phyloP scores from a whole-genome alignment of 2,797 vertebrate species.

The Acipenser transmontanus region DNA sequence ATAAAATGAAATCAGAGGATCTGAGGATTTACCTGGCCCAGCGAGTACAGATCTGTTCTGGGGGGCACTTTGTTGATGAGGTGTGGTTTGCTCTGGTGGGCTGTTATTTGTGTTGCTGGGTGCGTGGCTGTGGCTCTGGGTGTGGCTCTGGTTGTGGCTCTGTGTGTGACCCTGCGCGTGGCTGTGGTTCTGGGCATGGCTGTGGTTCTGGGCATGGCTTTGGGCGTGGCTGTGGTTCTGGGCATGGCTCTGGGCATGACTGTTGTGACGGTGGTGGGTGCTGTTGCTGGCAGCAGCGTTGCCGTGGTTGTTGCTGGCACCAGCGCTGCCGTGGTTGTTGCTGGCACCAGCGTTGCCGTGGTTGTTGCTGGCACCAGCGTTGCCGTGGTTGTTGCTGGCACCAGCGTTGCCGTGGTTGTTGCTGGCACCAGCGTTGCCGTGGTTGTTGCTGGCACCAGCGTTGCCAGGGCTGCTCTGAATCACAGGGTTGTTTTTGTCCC shows the following conservation, averaged over 20 bases:
- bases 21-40: slow-evolving; percentile 74
- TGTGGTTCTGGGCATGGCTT: slow-evolving; percentile 49
- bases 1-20: too few relatives aligned
- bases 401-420: neutral
- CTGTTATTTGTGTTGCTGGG: slow-evolving; percentile 60
- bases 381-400: slow-evolving; percentile 46
- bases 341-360: slow-evolving; percentile 33
- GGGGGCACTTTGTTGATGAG: slow-evolving; percentile 72
- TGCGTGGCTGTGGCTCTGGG: slow-evolving; percentile 59
- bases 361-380: slow-evolving; percentile 52
- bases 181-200: slow-evolving; percentile 49
- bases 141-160: slow-evolving; percentile 46
- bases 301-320: slow-evolving; percentile 8
- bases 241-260: slow-evolving; percentile 53
- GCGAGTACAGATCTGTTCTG: slow-evolving; percentile 76
- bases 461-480: slow-evolving; percentile 61
- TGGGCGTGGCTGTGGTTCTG: slow-evolving; percentile 63
- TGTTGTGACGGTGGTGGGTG: slow-evolving; percentile 56
- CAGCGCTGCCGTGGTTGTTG: neutral
- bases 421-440: slow-evolving; percentile 31
- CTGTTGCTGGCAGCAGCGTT: slow-evolving; percentile 34
- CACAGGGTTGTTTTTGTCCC: slow-evolving; percentile 87
- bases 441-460: slow-evolving; percentile 47
- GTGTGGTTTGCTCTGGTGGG: slow-evolving; percentile 63
- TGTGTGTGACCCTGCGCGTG: slow-evolving; percentile 24